Conservation (phyloP, 2,888 invertebrate species). For the Pandemis cinnamomeana region DNA sequence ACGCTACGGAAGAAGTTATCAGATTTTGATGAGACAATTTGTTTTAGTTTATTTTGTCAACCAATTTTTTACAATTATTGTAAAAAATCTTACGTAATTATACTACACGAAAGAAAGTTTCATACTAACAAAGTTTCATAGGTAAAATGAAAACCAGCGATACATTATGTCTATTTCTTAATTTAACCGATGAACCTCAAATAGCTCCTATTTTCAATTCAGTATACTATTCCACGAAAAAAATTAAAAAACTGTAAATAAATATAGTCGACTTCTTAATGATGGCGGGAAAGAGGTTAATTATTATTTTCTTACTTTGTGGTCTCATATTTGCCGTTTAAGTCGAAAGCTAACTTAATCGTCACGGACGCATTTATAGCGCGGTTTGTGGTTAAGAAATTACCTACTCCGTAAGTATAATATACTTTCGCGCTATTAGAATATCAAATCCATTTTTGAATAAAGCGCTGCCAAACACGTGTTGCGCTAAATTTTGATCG, state of each 20-base stretch:
- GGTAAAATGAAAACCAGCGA: too few relatives aligned
- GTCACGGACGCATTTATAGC: conserved; percentile 9
- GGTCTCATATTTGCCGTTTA: conserved; percentile 39
- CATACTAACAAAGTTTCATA: too few relatives aligned
- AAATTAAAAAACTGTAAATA: too few relatives aligned
- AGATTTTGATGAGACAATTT: too few relatives aligned
- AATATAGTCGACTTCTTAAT: background rate
- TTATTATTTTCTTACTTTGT: conserved; percentile 44
- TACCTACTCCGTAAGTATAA: background rate
- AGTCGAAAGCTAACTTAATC: conserved; percentile 29
- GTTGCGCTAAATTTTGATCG: background rate
- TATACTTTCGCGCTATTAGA: conserved; percentile 26
- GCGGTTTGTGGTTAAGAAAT: conserved; percentile 34
- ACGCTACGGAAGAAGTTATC: background rate
- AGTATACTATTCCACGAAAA: too few relatives aligned
- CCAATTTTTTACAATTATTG: too few relatives aligned
- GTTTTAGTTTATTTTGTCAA: too few relatives aligned
- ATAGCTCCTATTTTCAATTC: too few relatives aligned
- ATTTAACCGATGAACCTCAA: too few relatives aligned
- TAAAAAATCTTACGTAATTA: too few relatives aligned
- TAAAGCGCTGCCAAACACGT: background rate
- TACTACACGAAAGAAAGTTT: too few relatives aligned
- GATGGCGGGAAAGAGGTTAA: conserved; percentile 46
- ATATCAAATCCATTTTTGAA: conserved; percentile 8
- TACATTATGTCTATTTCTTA: too few relatives aligned